phyloP scores from a whole-genome alignment of 37 sponge, comb jelly and placozoan genomes.

The Tethya wilhelma region DNA sequence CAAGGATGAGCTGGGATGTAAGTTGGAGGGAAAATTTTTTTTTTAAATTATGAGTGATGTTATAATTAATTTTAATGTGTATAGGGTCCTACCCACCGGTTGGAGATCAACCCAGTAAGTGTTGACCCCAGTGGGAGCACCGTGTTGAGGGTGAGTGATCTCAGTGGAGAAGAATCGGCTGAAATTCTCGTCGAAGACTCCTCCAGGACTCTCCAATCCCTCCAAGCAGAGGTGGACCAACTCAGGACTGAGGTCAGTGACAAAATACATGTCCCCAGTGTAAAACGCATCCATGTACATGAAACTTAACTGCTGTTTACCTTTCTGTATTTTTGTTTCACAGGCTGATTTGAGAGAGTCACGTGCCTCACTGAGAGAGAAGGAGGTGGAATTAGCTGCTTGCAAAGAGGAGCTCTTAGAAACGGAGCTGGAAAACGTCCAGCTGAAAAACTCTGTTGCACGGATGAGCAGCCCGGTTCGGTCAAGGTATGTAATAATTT shows the following conservation, averaged over 20 bases:
- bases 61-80: not conserved
- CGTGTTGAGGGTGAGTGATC: constrained; percentile 70
- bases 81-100: constrained; percentile 83
- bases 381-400: constrained; percentile 31
- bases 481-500: too few species aligned
- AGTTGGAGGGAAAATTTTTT: not conserved
- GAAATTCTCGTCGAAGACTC: constrained; percentile 27
- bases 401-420: constrained; percentile 54
- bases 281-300: not conserved
- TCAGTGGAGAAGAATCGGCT: constrained; percentile 11
- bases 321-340: too few species aligned
- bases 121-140: constrained; percentile 29
- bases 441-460: constrained; percentile 31
- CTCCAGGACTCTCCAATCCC: not conserved
- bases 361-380: constrained; percentile 38
- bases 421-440: constrained; percentile 40
- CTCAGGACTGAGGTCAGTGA: constrained; percentile 60
- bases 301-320: too few species aligned
- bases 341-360: constrained; percentile 23
- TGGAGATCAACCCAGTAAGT: constrained; percentile 72
- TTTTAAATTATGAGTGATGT: not conserved
- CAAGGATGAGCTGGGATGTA: constrained; percentile 75
- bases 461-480: not conserved
- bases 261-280: not conserved
- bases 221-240: constrained; percentile 59